Evolutionary conservation across 2,888 invertebrate genomes (phyloP).

Genomic region (Exocentrus adspersus): DNA sequence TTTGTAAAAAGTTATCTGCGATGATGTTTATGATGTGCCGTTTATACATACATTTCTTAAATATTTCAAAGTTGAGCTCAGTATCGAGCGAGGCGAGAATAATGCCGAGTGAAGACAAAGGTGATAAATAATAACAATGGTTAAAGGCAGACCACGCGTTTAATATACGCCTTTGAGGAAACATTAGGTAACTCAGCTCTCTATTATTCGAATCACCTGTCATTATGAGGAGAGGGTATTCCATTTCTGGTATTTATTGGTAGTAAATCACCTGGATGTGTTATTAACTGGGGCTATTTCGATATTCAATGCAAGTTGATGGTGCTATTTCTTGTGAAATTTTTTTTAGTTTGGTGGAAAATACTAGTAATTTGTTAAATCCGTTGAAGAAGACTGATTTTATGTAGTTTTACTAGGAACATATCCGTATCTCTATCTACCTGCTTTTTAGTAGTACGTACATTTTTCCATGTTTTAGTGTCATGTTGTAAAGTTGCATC

Average conservation of each 20-base stretch:
- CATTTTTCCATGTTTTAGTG: no score
- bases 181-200: background rate
- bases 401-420: no score
- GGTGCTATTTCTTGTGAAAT: no score
- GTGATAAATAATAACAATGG: slow-evolving; percentile 1
- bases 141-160: background rate
- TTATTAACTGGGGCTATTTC: background rate
- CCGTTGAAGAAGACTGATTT: no score
- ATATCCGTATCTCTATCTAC: no score
- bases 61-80: background rate
- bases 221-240: background rate
- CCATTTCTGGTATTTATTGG: slow-evolving; percentile 3
- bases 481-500: no score
- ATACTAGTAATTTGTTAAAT: no score
- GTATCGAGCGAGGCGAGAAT: background rate
- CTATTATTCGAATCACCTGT: background rate
- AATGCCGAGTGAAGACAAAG: background rate
- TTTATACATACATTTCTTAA: background rate
- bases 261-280: background rate
- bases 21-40: background rate
- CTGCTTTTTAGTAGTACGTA: no score
- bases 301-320: background rate
- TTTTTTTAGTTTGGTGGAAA: no score
- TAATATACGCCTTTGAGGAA: background rate
- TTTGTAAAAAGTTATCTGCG: no score